Evolutionary conservation across 2,113 vertebrate genomes (phyloP).

Genomic region (Ibidorhyncha struthersii): DNA sequence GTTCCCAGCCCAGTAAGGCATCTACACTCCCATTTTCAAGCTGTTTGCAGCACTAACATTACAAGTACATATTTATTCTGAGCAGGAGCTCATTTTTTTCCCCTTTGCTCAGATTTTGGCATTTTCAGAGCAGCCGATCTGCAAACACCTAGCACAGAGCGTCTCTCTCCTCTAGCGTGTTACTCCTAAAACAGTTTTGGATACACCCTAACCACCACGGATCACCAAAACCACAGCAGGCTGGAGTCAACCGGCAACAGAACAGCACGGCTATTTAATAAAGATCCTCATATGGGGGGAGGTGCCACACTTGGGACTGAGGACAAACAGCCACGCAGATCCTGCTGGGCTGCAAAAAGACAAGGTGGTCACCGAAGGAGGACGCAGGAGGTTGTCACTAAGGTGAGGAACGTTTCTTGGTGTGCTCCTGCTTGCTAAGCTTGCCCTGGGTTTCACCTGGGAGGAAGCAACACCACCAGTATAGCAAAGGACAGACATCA

Average conservation of each 20-base stretch:
- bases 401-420: rapidly evolving
- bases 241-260: rapidly evolving
- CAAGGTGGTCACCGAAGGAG: rapidly evolving
- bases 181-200: background rate
- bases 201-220: rapidly evolving
- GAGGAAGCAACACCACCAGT: background rate
- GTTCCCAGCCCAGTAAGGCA: background rate
- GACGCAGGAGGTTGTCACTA: rapidly evolving
- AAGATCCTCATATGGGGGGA: background rate
- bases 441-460: background rate
- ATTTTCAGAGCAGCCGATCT: background rate
- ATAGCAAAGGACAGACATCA: conserved; percentile 18
- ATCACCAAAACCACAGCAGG: background rate
- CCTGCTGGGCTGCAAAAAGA: background rate
- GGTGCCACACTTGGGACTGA: background rate
- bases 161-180: background rate
- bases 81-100: background rate
- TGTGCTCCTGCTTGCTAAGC: background rate
- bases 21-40: rapidly evolving
- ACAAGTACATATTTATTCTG: background rate
- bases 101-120: background rate
- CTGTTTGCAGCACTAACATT: background rate
- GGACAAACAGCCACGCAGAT: rapidly evolving
- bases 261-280: background rate
- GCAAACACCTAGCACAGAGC: background rate